Percentiles rank a stretch among this genome's conserved stretches.
These are phyloP conservation scores for Ifrita kowaldi DNA, from an alignment of 2,113 vertebrate genomes.

Conservation along the genomic window DNA sequence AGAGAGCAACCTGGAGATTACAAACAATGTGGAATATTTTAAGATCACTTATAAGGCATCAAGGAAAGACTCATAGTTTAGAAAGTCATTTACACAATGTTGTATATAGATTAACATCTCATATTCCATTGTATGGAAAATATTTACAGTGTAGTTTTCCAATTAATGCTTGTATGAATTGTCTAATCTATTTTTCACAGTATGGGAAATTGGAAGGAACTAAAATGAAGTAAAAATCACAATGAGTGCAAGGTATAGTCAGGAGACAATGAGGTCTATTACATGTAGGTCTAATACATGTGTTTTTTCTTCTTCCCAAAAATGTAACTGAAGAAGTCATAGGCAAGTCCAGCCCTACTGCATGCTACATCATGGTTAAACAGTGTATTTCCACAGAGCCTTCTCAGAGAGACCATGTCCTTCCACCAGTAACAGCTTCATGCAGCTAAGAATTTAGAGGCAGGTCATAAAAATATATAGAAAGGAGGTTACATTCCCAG, in stretches of 20 bases:
- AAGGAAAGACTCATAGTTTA: neutral
- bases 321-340: neutral
- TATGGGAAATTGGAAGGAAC: neutral
- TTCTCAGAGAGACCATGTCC: neutral
- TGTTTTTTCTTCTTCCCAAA: neutral
- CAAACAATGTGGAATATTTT: neutral
- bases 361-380: neutral
- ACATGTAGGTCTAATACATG: neutral
- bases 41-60: neutral
- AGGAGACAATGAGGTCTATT: neutral
- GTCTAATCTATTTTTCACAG: neutral
- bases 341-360: neutral
- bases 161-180: neutral
- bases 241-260: neutral
- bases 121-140: neutral
- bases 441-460: neutral
- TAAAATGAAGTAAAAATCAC: neutral
- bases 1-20: neutral
- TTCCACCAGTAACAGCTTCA: neutral
- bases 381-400: neutral
- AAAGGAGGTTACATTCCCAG: constrained; percentile 6
- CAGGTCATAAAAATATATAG: constrained; percentile 12
- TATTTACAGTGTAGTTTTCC: neutral
- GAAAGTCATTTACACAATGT: neutral
- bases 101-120: neutral